A percentile compares a stretch with the other conserved stretches of the same genome.
phyloP scores from a whole-genome alignment of 1,140 invertebrate species.

The Cyclargus thomasi region DNA sequence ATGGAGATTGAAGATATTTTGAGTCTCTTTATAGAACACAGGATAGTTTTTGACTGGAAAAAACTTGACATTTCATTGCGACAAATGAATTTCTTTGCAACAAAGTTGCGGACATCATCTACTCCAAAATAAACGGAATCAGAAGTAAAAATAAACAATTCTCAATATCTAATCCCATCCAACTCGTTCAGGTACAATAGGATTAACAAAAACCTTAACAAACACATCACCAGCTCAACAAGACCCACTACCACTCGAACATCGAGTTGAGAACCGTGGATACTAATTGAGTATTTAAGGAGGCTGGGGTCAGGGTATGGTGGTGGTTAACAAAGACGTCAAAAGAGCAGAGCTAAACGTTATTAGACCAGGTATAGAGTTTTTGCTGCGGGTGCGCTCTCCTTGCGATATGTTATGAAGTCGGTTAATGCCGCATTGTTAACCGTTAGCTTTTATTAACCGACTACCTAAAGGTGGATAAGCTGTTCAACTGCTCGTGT shows the following conservation, averaged over 20 bases:
- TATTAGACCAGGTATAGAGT: constrained; percentile 60
- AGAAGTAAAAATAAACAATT: background rate
- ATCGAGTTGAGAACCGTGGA: background rate
- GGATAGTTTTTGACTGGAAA: no score
- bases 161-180: constrained; percentile 2
- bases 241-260: constrained; percentile 23
- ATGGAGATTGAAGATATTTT: no score
- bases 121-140: background rate
- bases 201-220: constrained; percentile 21
- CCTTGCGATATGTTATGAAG: constrained; percentile 2
- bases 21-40: no score
- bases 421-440: background rate
- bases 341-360: constrained; percentile 67
- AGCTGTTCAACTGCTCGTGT: background rate
- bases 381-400: constrained; percentile 21
- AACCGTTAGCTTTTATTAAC: background rate
- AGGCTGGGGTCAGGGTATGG: constrained; percentile 27
- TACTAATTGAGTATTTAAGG: background rate
- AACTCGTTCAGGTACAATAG: constrained; percentile 11
- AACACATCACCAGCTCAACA: background rate
- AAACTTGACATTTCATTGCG: no score
- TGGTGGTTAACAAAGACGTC: constrained; percentile 44
- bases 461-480: no score
- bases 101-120: no score
- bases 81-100: no score